These are phyloP conservation scores for Eublepharis macularius DNA, from an alignment of 2,113 vertebrate species.

Conservation along the genomic window DNA sequence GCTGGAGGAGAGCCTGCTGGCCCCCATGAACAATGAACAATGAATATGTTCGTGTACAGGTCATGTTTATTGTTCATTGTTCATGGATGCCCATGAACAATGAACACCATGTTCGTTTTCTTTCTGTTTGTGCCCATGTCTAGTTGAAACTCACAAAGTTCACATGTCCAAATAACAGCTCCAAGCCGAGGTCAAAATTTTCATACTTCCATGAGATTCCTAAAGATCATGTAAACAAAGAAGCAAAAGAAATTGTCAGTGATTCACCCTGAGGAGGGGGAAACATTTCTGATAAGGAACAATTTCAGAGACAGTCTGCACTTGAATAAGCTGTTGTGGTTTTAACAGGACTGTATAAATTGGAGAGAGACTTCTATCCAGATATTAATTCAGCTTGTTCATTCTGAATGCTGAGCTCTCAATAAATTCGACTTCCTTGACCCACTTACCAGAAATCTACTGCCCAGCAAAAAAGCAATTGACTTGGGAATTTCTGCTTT, in stretches of 20 bases:
- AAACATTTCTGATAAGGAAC: neutral
- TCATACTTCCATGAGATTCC: neutral
- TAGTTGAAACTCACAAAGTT: neutral
- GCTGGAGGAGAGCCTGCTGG: no score
- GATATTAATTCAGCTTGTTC: conserved; percentile 16
- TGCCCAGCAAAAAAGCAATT: conserved; percentile 20
- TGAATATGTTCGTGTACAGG: no score
- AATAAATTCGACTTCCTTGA: neutral
- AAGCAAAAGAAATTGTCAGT: neutral
- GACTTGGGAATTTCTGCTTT: neutral
- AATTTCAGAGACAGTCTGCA: neutral
- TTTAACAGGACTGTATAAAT: conserved; percentile 20
- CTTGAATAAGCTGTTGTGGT: neutral
- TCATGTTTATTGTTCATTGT: no score
- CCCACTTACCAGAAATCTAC: rapidly evolving
- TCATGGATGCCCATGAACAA: no score
- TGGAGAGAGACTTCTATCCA: neutral
- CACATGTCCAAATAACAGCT: neutral
- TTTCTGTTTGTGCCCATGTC: no score
- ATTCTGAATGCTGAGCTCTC: conserved; percentile 7
- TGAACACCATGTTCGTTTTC: no score
- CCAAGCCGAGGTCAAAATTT: neutral
- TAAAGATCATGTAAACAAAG: neutral
- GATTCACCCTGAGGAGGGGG: neutral
- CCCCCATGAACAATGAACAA: no score